Conservation (phyloP, 1,140 invertebrate species). For the Hormaphis cornu region DNA sequence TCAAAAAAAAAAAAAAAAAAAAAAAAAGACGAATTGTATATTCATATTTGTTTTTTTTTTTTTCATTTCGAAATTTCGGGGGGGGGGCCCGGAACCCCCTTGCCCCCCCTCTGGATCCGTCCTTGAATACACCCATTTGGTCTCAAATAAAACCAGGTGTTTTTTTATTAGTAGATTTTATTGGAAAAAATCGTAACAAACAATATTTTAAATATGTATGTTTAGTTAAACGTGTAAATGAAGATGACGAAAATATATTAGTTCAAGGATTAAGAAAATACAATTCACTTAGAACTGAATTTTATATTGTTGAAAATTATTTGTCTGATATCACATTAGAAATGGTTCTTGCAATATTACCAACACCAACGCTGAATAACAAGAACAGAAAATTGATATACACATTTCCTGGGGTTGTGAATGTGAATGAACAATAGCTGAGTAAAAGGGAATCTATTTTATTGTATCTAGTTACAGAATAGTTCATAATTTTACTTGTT, state of each 20-base stretch:
- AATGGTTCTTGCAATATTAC: not conserved
- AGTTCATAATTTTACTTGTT: no score
- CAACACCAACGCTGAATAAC: not conserved
- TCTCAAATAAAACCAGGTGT: not conserved
- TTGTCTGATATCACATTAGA: not conserved
- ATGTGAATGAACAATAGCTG: not conserved
- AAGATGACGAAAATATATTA: not conserved
- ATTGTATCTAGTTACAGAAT: no score
- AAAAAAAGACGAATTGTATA: no score
- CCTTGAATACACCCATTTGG: not conserved
- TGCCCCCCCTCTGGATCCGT: no score
- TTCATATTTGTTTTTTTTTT: no score
- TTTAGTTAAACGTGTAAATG: not conserved
- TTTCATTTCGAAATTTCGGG: no score
- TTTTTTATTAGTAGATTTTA: not conserved
- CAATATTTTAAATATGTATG: not conserved
- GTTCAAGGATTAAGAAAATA: not conserved
- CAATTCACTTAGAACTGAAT: not conserved
- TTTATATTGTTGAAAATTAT: not conserved
- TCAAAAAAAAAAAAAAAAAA: no score
- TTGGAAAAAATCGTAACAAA: not conserved
- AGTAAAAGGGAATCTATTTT: no score
- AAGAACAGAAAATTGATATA: not conserved
- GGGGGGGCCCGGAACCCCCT: no score
- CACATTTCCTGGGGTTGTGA: not conserved